Evolutionary conservation across 2,113 vertebrate species (phyloP).

Genomic region (Perca schrenkii): DNA sequence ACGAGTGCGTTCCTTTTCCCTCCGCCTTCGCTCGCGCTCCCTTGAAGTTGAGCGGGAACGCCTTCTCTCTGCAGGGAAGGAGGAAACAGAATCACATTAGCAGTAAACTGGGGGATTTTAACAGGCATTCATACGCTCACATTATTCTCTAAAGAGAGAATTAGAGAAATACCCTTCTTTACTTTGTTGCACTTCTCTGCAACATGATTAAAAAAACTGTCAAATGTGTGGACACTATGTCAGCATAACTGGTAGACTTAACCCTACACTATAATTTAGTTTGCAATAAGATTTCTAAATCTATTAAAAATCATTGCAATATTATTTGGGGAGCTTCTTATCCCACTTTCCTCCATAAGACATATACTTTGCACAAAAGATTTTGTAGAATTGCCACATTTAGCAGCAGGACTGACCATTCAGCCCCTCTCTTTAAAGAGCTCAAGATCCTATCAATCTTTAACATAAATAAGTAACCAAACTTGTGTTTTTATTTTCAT

Average conservation of each 20-base stretch:
- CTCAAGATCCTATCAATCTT: no score
- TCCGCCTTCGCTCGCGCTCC: slow-evolving; percentile 91
- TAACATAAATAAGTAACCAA: no score
- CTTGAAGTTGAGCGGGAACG: slow-evolving; percentile 92
- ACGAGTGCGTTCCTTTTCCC: slow-evolving; percentile 90
- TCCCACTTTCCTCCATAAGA: no score
- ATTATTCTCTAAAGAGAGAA: neutral
- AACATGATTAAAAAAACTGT: neutral
- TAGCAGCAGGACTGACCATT: no score
- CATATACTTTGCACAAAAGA: no score
- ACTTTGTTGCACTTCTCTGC: neutral
- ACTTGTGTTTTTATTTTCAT: no score
- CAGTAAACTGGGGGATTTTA: neutral
- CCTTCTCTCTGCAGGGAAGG: slow-evolving; percentile 86
- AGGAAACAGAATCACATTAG: neutral
- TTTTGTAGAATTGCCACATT: no score
- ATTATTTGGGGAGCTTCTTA: no score
- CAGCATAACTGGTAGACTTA: neutral
- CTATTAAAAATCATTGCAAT: no score
- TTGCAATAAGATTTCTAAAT: no score
- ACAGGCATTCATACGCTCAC: neutral
- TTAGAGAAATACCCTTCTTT: neutral
- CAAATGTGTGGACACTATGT: neutral
- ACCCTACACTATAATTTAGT: no score
- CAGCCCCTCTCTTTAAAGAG: no score